phyloP scores from a whole-genome alignment of 2,888 invertebrate species.

The Ichneumoninae sp. region DNA sequence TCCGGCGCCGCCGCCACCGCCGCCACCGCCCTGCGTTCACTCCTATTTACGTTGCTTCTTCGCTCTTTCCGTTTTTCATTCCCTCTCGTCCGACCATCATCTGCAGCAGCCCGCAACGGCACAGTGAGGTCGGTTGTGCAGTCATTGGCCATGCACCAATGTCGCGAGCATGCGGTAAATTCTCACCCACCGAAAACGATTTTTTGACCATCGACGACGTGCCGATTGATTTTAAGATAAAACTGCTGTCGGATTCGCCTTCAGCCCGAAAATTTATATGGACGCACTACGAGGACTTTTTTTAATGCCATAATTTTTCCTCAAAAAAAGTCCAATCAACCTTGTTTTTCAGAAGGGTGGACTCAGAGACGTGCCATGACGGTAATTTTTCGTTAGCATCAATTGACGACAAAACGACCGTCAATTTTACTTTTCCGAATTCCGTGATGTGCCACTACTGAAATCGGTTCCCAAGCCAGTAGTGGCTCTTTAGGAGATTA shows the following conservation, averaged over 20 bases:
- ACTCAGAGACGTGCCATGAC: too few species aligned
- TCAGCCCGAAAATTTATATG: too few species aligned
- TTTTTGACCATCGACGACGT: background rate
- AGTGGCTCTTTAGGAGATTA: too few species aligned
- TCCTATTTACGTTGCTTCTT: slow-evolving; percentile 10
- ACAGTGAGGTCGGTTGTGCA: background rate
- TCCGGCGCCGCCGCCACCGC: slow-evolving; percentile 11
- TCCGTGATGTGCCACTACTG: too few species aligned
- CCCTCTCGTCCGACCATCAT: background rate
- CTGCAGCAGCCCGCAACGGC: background rate
- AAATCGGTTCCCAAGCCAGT: too few species aligned
- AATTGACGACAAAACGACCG: too few species aligned
- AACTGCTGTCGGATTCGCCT: background rate
- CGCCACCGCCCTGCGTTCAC: background rate
- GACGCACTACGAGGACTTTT: too few species aligned
- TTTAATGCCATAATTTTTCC: too few species aligned
- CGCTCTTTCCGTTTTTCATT: slow-evolving; percentile 15
- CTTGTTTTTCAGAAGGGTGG: too few species aligned
- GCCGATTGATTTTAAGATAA: background rate
- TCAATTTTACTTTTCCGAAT: too few species aligned
- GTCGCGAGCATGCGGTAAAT: background rate
- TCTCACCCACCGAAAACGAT: background rate
- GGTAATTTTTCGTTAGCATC: too few species aligned
- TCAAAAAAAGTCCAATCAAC: too few species aligned
- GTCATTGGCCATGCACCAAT: background rate